Percentiles rank a stretch among this genome's conserved stretches.
These are phyloP conservation scores for Lithobius niger DNA, from an alignment of 1,140 invertebrate genomes.

Conservation along the genomic window DNA sequence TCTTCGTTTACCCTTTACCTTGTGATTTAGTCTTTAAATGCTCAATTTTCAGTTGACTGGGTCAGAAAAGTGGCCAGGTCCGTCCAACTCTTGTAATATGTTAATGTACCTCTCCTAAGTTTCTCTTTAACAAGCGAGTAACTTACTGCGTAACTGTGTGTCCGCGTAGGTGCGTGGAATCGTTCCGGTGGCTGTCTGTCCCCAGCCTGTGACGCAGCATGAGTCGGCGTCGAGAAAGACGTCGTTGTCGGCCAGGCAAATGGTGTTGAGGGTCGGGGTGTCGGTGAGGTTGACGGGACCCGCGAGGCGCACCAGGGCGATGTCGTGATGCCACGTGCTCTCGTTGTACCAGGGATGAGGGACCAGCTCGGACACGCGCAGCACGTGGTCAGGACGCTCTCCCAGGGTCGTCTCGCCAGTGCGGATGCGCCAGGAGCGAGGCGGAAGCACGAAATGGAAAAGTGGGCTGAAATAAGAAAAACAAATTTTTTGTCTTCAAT, in stretches of 20 bases:
- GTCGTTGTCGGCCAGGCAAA: constrained; percentile 49
- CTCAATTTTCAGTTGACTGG: too few relatives aligned
- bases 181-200: too few relatives aligned
- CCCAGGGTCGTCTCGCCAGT: background rate
- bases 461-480: background rate
- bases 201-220: background rate
- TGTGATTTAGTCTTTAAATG: too few relatives aligned
- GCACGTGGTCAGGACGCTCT: background rate
- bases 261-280: constrained; percentile 44
- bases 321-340: constrained; percentile 39
- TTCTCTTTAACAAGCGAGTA: too few relatives aligned
- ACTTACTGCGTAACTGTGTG: too few relatives aligned
- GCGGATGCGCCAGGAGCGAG: background rate
- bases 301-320: constrained; percentile 41
- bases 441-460: constrained; percentile 22
- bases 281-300: constrained; percentile 36
- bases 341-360: constrained; percentile 31
- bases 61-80: too few relatives aligned
- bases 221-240: background rate
- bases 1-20: too few relatives aligned
- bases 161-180: too few relatives aligned
- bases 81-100: too few relatives aligned
- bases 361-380: constrained; percentile 18
- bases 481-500: constrained; percentile 11
- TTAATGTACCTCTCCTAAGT: too few relatives aligned